Percentiles rank a stretch among this genome's conserved stretches.
phyloP scores from a whole-genome alignment of 2,113 vertebrate species.

The Hippocampus barbouri region DNA sequence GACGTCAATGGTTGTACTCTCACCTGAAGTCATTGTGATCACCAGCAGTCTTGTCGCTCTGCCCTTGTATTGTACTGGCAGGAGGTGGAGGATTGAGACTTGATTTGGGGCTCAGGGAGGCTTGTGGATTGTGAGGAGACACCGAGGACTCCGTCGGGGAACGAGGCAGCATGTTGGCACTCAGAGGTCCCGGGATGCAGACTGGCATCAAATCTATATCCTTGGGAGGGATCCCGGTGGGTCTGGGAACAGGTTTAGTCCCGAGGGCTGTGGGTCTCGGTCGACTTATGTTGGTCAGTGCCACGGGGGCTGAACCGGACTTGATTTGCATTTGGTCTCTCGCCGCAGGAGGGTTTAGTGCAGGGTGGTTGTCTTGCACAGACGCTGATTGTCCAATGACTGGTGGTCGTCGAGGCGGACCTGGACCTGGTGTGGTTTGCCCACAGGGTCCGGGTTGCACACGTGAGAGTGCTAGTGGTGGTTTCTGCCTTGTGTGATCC shows the following conservation, averaged over 20 bases:
- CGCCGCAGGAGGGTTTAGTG: constrained; percentile 1
- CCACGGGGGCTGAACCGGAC: constrained; percentile 8
- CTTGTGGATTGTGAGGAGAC: constrained; percentile 30
- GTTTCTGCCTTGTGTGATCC: constrained; percentile 57
- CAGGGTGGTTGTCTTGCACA: constrained; percentile 25
- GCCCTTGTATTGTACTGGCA: constrained; percentile 28
- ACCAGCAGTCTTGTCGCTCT: constrained; percentile 35
- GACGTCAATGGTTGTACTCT: background rate
- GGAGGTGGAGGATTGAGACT: constrained; percentile 46
- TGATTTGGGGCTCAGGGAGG: constrained; percentile 27
- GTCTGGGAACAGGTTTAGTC: constrained; percentile 52
- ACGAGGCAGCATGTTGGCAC: constrained; percentile 22
- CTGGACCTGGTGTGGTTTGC: constrained; percentile 17
- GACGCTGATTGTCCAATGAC: constrained; percentile 12
- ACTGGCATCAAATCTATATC: constrained; percentile 66
- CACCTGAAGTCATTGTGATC: constrained; percentile 70
- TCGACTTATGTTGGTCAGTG: constrained; percentile 61
- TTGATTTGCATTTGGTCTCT: constrained; percentile 21
- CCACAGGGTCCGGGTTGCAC: constrained; percentile 32
- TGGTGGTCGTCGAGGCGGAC: constrained; percentile 24
- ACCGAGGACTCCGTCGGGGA: constrained; percentile 48
- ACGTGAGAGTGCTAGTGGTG: constrained; percentile 36
- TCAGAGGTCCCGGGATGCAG: constrained; percentile 56
- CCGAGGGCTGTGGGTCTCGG: constrained; percentile 68
- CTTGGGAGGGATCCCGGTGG: constrained; percentile 49